Percentiles rank a stretch among this genome's conserved stretches.
phyloP scores from a whole-genome alignment of 92 coral and sea anemone species.

The Phenganax stokvisi region DNA sequence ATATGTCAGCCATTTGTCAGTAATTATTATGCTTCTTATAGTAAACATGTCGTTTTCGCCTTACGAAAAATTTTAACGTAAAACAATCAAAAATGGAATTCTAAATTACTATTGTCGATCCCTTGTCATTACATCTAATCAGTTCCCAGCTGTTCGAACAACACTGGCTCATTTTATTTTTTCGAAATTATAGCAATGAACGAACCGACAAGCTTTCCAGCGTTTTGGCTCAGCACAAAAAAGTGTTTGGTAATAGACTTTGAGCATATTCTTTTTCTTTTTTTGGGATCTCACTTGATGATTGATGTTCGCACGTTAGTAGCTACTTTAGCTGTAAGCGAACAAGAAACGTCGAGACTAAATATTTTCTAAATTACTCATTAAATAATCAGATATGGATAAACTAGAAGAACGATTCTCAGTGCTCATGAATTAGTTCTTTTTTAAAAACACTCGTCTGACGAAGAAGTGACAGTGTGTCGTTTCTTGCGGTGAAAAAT shows the following conservation, averaged over 20 bases:
- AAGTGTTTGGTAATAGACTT: neutral
- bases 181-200: neutral
- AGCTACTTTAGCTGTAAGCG: too few relatives aligned
- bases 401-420: too few relatives aligned
- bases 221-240: neutral
- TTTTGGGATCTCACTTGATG: too few relatives aligned
- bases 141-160: neutral
- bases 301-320: too few relatives aligned
- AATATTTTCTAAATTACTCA: too few relatives aligned
- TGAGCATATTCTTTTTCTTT: neutral
- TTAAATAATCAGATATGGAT: too few relatives aligned
- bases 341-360: too few relatives aligned
- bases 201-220: neutral
- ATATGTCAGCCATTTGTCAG: neutral
- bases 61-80: neutral
- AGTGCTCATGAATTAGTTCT: too few relatives aligned
- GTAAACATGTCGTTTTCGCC: constrained; percentile 6
- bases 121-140: constrained; percentile 1
- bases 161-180: neutral
- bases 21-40: constrained; percentile 3
- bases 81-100: neutral
- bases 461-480: neutral
- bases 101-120: constrained; percentile 17
- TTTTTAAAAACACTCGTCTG: too few relatives aligned
- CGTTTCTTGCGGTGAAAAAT: neutral